phyloP scores from a whole-genome alignment of 1,140 invertebrate genomes.

The Apolygus lucorum region DNA sequence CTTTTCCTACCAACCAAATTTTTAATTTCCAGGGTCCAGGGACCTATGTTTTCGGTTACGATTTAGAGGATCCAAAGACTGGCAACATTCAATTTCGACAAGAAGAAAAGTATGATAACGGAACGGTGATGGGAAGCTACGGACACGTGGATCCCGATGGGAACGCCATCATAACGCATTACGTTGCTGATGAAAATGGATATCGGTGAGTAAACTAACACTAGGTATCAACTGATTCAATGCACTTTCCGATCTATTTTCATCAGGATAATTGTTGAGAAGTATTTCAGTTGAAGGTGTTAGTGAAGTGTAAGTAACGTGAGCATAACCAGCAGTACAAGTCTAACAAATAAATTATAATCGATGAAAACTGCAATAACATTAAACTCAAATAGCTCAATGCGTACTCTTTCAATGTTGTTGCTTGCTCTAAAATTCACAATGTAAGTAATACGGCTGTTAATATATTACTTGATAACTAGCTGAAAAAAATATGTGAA shows the following conservation, averaged over 20 bases:
- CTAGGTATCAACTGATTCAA: too few relatives aligned
- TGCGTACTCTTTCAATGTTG: too few relatives aligned
- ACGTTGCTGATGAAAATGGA: slow-evolving; percentile 51
- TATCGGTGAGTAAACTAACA: slow-evolving; percentile 47
- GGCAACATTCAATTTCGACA: slow-evolving; percentile 56
- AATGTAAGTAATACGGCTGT: too few relatives aligned
- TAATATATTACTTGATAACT: too few relatives aligned
- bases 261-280: neutral
- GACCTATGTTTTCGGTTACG: slow-evolving; percentile 59
- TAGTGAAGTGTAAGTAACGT: neutral
- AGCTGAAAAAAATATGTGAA: too few relatives aligned
- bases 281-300: neutral
- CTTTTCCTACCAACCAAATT: too few relatives aligned
- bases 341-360: neutral
- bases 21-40: slow-evolving; percentile 43
- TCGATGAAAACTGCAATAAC: too few relatives aligned
- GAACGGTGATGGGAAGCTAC: slow-evolving; percentile 56
- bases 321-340: neutral
- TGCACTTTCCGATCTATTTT: too few relatives aligned
- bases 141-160: slow-evolving; percentile 55
- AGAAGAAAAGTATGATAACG: slow-evolving; percentile 54
- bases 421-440: too few relatives aligned
- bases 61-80: slow-evolving; percentile 49
- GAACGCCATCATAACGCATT: slow-evolving; percentile 45
- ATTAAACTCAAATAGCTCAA: too few relatives aligned